Evolutionary conservation across 2,888 invertebrate genomes (phyloP), one percentile per base, ranked within the genome.

Genomic region (Luffia ferchaultella): DNA sequence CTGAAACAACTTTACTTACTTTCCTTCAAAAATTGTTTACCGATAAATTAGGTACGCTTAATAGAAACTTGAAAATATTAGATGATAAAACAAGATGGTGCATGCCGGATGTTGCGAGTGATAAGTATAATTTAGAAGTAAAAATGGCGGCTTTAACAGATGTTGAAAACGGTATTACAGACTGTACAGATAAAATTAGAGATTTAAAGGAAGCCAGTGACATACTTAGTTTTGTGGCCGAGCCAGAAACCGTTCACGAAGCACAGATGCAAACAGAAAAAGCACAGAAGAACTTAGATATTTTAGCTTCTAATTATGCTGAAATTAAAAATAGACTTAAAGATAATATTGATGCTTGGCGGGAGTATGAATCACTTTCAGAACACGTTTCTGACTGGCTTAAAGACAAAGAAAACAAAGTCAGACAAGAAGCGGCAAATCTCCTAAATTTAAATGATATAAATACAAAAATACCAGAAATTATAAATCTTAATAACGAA

Each of bases 11-110:
- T 0, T 69, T 97, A 20, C 76, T 92, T 2, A 89, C 91, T 41
- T 93, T 95, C 73, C 83, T 97, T 49, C 93, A 94, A 65, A 96
- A 96, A 70, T 88, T 92, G 58, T 94, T 95, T 62, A 90, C 90
- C 46, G 96, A 96, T 57, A 95, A 94, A 64, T 88, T 93, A 51
- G 89, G 89, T 46, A 91, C 92, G 65, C 85, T 96, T 41, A 92
- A 93, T 61, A 88, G 95, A 59, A 90, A 93, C 65, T 87, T 97
- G 9, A 86, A 88, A 48, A 90, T 92, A 1, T 89, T 93, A 57
- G 91, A 91, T 55, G 97, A 97, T 64, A 97, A 97, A 73, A 90
- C 95, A 1, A 86, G 89, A 15, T 97, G 97, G 96, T 97, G 97
- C 68, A 88, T 91, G 62, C 94, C 95, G 0, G 96, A 97, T 65